phyloP scores from a whole-genome alignment of 53 echinoderm and acorn worm genomes.

The Holothuria leucospilota region DNA sequence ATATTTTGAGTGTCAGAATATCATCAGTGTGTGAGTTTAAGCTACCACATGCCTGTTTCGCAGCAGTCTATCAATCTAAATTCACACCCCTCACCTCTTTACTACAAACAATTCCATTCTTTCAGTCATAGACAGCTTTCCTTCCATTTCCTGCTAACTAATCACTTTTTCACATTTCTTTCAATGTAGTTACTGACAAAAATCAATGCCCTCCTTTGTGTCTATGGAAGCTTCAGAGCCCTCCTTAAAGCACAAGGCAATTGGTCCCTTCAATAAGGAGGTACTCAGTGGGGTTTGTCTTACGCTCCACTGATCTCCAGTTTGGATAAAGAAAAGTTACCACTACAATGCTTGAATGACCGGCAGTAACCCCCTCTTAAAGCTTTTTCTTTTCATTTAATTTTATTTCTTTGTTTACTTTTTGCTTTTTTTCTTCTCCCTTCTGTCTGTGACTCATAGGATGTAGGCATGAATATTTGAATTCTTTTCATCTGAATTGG shows the following conservation, averaged over 20 bases:
- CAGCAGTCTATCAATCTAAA: background rate
- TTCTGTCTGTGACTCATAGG: background rate
- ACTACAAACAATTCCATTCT: background rate
- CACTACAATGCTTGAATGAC: background rate
- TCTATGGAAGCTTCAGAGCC: background rate
- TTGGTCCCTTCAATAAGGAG: slow-evolving; percentile 8
- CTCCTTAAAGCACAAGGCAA: background rate
- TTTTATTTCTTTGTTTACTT: background rate
- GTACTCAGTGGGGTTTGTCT: slow-evolving; percentile 22
- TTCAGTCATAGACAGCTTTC: background rate
- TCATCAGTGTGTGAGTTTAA: too few species aligned
- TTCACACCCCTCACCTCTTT: background rate
- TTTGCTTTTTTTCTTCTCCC: background rate
- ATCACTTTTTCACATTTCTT: background rate
- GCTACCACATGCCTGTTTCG: too few species aligned
- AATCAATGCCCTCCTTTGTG: slow-evolving; percentile 41
- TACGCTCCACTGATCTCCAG: slow-evolving; percentile 26
- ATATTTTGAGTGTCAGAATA: too few species aligned
- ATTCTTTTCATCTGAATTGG: too few species aligned
- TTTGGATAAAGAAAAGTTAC: slow-evolving; percentile 2
- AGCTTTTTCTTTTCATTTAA: background rate
- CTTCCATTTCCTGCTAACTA: background rate
- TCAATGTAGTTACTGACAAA: too few species aligned
- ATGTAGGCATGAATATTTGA: too few species aligned
- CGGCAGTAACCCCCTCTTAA: slow-evolving; percentile 25